A percentile compares a stretch with the other conserved stretches of the same genome.
Evolutionary conservation across 1,140 invertebrate genomes (phyloP).

Genomic region (Hylyphantes graminicola): DNA sequence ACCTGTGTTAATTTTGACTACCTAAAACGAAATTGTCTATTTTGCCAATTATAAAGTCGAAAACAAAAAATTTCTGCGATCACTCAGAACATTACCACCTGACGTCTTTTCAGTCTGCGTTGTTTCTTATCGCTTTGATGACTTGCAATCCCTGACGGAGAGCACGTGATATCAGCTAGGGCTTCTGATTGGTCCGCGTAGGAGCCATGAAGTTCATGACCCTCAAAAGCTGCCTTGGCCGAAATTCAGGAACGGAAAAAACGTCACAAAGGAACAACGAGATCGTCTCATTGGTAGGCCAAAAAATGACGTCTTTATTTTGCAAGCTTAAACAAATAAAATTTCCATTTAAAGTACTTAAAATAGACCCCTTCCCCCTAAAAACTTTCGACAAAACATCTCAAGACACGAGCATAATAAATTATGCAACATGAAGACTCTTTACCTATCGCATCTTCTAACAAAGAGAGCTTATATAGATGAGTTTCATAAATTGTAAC

Average conservation of each 20-base stretch:
- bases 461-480: no score
- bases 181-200: slow-evolving; percentile 34
- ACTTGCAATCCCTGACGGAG: slow-evolving; percentile 49
- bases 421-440: no score
- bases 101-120: slow-evolving; percentile 49
- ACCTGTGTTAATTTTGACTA: slow-evolving; percentile 45
- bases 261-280: slow-evolving; percentile 28
- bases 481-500: no score
- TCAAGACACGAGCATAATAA: no score
- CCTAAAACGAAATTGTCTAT: slow-evolving; percentile 14
- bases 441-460: no score
- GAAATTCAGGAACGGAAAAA: slow-evolving; percentile 31
- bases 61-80: slow-evolving; percentile 35
- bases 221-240: slow-evolving; percentile 55
- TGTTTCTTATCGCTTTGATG: slow-evolving; percentile 59
- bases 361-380: no score
- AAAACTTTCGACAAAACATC: no score
- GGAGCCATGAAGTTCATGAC: slow-evolving; percentile 57
- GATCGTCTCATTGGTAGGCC: slow-evolving; percentile 13
- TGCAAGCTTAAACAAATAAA: neutral
- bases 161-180: slow-evolving; percentile 43
- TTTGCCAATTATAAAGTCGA: slow-evolving; percentile 12
- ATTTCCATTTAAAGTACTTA: no score
- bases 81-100: slow-evolving; percentile 52
- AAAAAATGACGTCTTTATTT: neutral